Conservation (phyloP, 2,113 vertebrate species). For the Dascyllus trimaculatus region DNA sequence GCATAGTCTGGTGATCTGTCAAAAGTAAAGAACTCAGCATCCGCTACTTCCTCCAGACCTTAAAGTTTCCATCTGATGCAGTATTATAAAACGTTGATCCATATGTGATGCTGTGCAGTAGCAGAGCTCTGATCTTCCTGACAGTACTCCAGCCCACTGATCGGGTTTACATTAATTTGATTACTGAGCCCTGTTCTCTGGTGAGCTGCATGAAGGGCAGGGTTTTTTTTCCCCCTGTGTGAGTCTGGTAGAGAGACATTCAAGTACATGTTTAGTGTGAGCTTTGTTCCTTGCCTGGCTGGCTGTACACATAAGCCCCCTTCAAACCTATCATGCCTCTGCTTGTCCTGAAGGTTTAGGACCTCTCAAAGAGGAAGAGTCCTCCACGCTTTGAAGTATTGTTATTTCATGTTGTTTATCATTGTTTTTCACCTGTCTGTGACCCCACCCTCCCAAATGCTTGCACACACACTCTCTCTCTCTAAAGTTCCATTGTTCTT, state of each 20-base stretch:
- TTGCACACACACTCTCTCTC: background rate
- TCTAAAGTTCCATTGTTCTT: background rate
- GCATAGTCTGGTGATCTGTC: no score
- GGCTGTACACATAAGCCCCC: constrained; percentile 3
- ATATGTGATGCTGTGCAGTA: constrained; percentile 10
- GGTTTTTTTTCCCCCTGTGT: background rate
- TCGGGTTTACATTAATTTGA: constrained; percentile 41
- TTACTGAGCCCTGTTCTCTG: constrained; percentile 36
- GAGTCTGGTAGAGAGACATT: background rate
- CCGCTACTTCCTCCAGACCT: background rate
- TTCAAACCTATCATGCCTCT: constrained; percentile 1
- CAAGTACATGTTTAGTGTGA: constrained; percentile 10
- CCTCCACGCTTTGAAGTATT: background rate
- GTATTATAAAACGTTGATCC: constrained; percentile 3
- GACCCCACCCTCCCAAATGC: background rate
- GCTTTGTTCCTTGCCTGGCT: constrained; percentile 9
- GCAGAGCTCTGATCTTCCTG: constrained; percentile 10
- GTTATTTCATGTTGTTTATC: background rate
- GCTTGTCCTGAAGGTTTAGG: constrained; percentile 7
- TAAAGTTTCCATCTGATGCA: background rate
- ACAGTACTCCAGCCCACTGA: constrained; percentile 26
- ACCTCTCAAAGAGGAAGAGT: background rate
- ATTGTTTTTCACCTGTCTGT: constrained; percentile 5
- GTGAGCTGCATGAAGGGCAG: constrained; percentile 15
- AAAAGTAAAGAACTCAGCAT: no score